phyloP scores from a whole-genome alignment of 1,140 invertebrate species.

The Neodiprion lecontei region DNA sequence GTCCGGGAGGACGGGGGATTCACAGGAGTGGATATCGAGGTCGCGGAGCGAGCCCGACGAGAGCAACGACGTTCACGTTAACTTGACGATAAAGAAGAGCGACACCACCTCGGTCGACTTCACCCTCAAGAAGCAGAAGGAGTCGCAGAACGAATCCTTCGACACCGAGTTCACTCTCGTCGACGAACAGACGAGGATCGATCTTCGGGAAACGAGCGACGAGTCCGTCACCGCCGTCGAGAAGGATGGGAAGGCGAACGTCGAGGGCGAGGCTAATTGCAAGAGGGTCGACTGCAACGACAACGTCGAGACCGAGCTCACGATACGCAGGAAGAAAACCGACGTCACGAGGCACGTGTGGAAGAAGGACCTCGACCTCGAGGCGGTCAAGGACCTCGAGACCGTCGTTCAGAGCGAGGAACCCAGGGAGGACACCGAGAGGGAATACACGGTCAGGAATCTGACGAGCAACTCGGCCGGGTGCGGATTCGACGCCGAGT shows the following conservation, averaged over 20 bases:
- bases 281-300: neutral
- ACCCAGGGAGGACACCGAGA: neutral
- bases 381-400: neutral
- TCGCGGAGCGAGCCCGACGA: slow-evolving; percentile 22
- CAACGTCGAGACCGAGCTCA: slow-evolving; percentile 8
- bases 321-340: neutral
- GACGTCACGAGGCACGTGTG: slow-evolving; percentile 12
- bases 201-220: slow-evolving; percentile 25
- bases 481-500: neutral
- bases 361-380: slow-evolving; percentile 2
- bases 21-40: slow-evolving; percentile 20
- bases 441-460: neutral
- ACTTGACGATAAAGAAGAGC: slow-evolving; percentile 7
- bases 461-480: neutral
- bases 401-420: neutral
- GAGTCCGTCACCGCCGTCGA: neutral
- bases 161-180: slow-evolving; percentile 26
- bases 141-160: neutral
- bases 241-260: neutral
- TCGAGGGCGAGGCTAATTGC: neutral
- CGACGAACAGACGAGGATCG: slow-evolving; percentile 5
- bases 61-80: slow-evolving; percentile 22
- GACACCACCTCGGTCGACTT: slow-evolving; percentile 29
- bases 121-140: slow-evolving; percentile 28
- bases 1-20: slow-evolving; percentile 25